Percentiles rank a stretch among this genome's conserved stretches.
phyloP scores from a whole-genome alignment of 2,888 invertebrate genomes.

The Psylliodes chrysocephalus region DNA sequence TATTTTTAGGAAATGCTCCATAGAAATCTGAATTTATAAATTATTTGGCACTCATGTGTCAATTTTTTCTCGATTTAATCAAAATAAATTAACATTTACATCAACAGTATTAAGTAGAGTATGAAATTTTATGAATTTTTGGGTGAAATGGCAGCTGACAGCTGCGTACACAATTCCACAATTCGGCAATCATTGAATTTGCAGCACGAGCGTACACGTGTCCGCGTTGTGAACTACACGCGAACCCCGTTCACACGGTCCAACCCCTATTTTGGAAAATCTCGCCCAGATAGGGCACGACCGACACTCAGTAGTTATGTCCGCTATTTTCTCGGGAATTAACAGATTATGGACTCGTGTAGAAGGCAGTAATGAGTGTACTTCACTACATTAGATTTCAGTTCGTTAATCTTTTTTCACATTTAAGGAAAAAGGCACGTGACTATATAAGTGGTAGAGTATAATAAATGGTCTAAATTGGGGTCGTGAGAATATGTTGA shows the following conservation, averaged over 20 bases:
- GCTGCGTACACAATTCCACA: background rate
- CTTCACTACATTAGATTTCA: slow-evolving; percentile 29
- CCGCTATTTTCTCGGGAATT: slow-evolving; percentile 36
- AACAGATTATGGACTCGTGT: slow-evolving; percentile 38
- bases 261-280: slow-evolving; percentile 47
- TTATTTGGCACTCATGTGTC: too few species aligned
- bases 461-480: too few species aligned
- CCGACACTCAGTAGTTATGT: slow-evolving; percentile 34
- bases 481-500: too few species aligned
- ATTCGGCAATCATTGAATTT: background rate
- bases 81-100: too few species aligned
- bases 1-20: too few species aligned
- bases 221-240: slow-evolving; percentile 60
- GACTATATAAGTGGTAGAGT: slow-evolving; percentile 3
- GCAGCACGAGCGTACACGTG: slow-evolving; percentile 56
- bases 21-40: too few species aligned
- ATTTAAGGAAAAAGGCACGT: slow-evolving; percentile 39
- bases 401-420: slow-evolving; percentile 40
- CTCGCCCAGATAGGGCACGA: slow-evolving; percentile 35
- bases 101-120: too few species aligned
- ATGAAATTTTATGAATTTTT: too few species aligned
- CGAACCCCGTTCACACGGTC: slow-evolving; percentile 59
- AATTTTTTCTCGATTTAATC: too few species aligned
- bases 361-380: slow-evolving; percentile 31
- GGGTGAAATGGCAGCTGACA: background rate